Evolutionary conservation across 1,140 invertebrate species (phyloP).

Genomic region (Bombus ignitus): DNA sequence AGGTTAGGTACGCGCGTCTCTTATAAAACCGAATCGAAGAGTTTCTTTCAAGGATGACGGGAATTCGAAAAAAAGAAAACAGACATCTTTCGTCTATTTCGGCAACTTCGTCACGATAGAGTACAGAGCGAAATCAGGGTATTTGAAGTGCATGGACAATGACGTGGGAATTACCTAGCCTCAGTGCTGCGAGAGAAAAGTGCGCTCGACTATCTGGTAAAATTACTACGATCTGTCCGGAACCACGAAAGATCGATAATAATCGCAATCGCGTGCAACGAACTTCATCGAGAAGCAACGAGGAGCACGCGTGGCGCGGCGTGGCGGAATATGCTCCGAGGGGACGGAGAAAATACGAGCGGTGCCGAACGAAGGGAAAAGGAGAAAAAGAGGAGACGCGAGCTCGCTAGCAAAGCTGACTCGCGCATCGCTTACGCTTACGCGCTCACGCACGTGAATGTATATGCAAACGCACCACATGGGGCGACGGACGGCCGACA

Average conservation of each 20-base stretch:
- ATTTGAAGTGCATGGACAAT: neutral
- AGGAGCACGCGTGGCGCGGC: neutral
- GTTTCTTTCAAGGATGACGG: conserved; percentile 17
- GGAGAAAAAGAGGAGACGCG: neutral
- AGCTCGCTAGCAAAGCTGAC: neutral
- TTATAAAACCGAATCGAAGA: neutral
- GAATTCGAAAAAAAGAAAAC: neutral
- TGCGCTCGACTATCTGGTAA: conserved; percentile 20
- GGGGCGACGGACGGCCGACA: conserved; percentile 66
- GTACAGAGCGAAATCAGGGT: neutral
- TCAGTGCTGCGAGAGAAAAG: conserved; percentile 7
- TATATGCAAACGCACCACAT: conserved; percentile 70
- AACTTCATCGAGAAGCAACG: neutral
- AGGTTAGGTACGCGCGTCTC: no score
- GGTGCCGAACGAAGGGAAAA: neutral
- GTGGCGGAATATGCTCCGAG: neutral
- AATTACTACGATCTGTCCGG: conserved; percentile 51
- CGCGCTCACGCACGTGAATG: conserved; percentile 45
- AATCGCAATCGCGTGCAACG: conserved; percentile 54
- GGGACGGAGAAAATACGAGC: conserved; percentile 10
- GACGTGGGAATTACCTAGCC: neutral
- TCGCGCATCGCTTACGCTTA: conserved; percentile 37
- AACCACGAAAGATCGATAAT: conserved; percentile 57
- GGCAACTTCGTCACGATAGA: no score
- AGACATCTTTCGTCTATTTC: neutral